Evolutionary conservation across 2,797 vertebrate genomes (phyloP).

Genomic region (Macrochelys suwanniensis): DNA sequence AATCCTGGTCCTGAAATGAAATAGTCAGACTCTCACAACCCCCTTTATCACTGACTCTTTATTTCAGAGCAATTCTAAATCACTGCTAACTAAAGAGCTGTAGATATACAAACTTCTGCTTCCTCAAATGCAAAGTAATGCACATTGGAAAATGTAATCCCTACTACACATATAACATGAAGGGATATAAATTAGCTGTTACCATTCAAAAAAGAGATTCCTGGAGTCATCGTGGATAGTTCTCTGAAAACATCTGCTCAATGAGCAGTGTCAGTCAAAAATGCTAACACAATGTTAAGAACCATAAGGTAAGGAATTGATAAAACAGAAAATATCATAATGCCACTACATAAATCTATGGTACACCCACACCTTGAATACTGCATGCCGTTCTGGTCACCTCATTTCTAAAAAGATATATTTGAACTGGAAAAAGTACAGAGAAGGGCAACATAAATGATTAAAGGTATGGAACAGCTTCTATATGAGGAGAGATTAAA

Average conservation of each 20-base stretch:
- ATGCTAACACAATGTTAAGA: background rate
- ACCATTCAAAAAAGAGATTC: background rate
- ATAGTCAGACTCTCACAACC: background rate
- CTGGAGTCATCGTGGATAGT: background rate
- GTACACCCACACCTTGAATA: background rate
- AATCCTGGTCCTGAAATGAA: constrained; percentile 10
- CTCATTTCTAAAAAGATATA: background rate
- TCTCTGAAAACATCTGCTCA: background rate
- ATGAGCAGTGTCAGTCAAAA: background rate
- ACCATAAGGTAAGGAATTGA: background rate
- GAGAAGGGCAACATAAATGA: background rate
- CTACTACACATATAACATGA: background rate
- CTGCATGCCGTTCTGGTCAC: background rate
- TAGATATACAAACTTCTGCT: background rate
- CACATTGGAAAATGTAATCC: background rate
- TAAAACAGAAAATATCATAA: background rate
- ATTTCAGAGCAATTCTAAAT: background rate
- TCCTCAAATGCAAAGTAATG: background rate
- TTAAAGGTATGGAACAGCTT: background rate
- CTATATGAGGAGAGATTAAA: background rate
- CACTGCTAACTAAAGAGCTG: background rate
- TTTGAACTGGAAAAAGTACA: background rate
- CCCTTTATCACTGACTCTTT: background rate
- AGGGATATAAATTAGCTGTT: background rate
- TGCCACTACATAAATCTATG: background rate